These are phyloP conservation scores for Pterocles gutturalis DNA, from an alignment of 2,113 vertebrate species.

Conservation along the genomic window DNA sequence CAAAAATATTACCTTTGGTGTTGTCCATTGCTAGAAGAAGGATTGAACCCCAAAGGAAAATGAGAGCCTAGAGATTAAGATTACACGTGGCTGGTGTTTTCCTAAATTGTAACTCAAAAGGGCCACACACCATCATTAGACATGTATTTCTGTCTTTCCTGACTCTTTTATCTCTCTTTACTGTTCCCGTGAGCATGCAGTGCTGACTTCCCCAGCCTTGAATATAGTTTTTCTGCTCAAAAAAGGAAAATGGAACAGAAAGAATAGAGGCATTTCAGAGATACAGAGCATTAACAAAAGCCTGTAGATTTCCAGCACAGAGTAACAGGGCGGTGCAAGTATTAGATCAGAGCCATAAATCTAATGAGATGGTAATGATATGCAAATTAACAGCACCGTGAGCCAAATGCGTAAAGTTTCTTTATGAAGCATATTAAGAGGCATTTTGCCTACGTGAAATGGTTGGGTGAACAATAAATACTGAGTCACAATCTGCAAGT, in stretches of 20 bases:
- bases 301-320: neutral
- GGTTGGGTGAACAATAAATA: slow-evolving; percentile 81
- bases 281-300: slow-evolving; percentile 27
- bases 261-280: neutral
- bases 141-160: neutral
- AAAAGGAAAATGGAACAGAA: neutral
- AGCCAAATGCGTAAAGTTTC: slow-evolving; percentile 79
- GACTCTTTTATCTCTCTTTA: neutral
- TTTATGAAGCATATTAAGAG: slow-evolving; percentile 77
- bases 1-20: neutral
- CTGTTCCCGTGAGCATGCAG: neutral
- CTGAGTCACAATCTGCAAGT: slow-evolving; percentile 44
- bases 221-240: neutral
- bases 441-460: slow-evolving; percentile 71
- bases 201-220: neutral
- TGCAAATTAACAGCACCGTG: slow-evolving; percentile 81
- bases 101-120: neutral
- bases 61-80: neutral
- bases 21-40: neutral
- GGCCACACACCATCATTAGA: neutral
- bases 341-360: slow-evolving; percentile 61
- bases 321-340: neutral
- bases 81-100: neutral
- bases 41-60: neutral
- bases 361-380: slow-evolving; percentile 84